Percentiles rank a stretch among this genome's conserved stretches.
These are phyloP conservation scores for Forbesichthys agassizii DNA, from an alignment of 2,113 vertebrate species.

Conservation along the genomic window DNA sequence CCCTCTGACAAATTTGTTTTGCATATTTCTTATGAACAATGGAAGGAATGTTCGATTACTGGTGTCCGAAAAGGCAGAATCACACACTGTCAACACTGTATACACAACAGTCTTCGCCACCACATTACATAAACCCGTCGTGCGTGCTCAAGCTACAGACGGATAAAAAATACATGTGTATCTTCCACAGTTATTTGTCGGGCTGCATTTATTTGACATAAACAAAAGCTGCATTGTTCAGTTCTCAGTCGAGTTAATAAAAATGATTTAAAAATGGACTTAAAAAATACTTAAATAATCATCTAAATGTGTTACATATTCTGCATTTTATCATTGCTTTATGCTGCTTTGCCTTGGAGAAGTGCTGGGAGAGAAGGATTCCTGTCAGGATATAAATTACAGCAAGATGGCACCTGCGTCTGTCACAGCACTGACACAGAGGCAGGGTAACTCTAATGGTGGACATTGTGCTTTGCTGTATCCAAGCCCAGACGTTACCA, in stretches of 20 bases:
- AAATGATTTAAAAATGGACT: no score
- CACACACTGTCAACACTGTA: slow-evolving; percentile 23
- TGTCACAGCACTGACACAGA: neutral
- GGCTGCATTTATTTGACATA: no score
- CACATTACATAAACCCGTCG: slow-evolving; percentile 38
- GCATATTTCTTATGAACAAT: neutral
- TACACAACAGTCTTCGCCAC: slow-evolving; percentile 35
- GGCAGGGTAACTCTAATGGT: neutral
- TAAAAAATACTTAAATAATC: neutral
- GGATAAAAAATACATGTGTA: slow-evolving; percentile 6
- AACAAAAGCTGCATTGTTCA: no score
- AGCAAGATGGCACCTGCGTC: slow-evolving; percentile 11
- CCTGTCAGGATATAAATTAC: neutral
- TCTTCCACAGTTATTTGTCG: no score
- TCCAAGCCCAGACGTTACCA: slow-evolving; percentile 10
- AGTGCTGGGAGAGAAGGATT: neutral
- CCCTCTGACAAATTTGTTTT: neutral
- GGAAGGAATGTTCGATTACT: slow-evolving; percentile 18
- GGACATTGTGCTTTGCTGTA: slow-evolving; percentile 3
- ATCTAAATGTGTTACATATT: neutral
- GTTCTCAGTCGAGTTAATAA: no score
- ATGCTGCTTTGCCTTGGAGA: no score
- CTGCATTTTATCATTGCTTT: no score
- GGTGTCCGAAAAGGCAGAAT: slow-evolving; percentile 16
- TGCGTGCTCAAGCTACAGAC: slow-evolving; percentile 12